These are phyloP conservation scores for Mya arenaria DNA, from an alignment of 1,140 invertebrate genomes.

Conservation along the genomic window DNA sequence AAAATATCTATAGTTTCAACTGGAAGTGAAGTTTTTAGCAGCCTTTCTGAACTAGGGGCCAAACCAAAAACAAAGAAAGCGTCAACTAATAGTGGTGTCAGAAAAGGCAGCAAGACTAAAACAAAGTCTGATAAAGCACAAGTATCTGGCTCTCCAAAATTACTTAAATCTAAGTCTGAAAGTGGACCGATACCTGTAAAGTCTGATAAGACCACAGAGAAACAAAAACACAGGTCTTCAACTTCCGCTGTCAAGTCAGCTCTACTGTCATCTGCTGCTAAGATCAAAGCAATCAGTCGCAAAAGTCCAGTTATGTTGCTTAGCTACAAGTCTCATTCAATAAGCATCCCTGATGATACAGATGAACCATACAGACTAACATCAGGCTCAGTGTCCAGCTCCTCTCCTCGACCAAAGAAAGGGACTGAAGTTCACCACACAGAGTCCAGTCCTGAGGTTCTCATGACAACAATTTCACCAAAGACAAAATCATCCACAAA, in stretches of 20 bases:
- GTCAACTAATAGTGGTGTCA: background rate
- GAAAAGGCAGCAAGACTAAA: background rate
- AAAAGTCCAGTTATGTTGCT: constrained; percentile 36
- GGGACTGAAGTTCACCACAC: constrained; percentile 25
- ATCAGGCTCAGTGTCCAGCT: background rate
- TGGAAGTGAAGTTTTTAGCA: background rate
- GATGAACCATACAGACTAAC: background rate
- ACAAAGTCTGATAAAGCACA: background rate
- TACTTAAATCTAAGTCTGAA: background rate
- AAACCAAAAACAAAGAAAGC: constrained; percentile 6
- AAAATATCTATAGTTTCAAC: no score
- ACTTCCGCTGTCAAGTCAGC: constrained; percentile 34
- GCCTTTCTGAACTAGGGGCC: background rate
- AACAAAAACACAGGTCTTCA: constrained; percentile 7
- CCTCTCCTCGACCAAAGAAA: background rate
- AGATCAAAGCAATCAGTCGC: constrained; percentile 34
- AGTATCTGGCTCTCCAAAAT: background rate
- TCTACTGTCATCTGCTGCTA: constrained; percentile 47
- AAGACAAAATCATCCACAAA: no score
- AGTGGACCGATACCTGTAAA: background rate
- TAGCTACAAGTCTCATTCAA: constrained; percentile 48
- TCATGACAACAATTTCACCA: background rate
- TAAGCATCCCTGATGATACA: constrained; percentile 37
- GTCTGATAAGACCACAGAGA: constrained; percentile 19
- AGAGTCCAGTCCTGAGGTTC: constrained; percentile 45